Evolutionary conservation across 2,888 invertebrate genomes (phyloP).

Genomic region (Aspidapion aeneum): DNA sequence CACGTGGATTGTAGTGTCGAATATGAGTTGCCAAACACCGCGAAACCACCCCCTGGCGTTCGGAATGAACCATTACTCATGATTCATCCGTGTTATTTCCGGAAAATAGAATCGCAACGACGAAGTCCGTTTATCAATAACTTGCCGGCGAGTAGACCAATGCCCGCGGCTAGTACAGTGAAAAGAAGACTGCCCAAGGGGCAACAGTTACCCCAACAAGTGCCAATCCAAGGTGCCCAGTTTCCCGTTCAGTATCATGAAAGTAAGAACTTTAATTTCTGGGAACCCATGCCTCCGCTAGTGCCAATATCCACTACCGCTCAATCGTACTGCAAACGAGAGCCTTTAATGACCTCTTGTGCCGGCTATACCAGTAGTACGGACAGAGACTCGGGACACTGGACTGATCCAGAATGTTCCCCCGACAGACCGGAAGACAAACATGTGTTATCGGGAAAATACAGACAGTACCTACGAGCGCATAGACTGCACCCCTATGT

Average conservation of each 20-base stretch:
- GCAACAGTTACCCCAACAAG: slow-evolving; percentile 42
- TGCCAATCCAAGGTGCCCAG: slow-evolving; percentile 44
- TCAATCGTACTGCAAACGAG: slow-evolving; percentile 40
- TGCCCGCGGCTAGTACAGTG: slow-evolving; percentile 30
- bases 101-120: slow-evolving; percentile 80
- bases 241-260: slow-evolving; percentile 35
- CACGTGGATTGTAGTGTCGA: slow-evolving; percentile 91
- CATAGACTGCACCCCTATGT: slow-evolving; percentile 58
- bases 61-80: slow-evolving; percentile 81
- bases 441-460: slow-evolving; percentile 52
- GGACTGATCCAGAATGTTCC: slow-evolving; percentile 45
- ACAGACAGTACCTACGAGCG: slow-evolving; percentile 55
- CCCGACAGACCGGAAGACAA: slow-evolving; percentile 46
- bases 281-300: slow-evolving; percentile 44
- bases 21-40: slow-evolving; percentile 86
- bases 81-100: slow-evolving; percentile 88
- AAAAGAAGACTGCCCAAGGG: slow-evolving; percentile 32
- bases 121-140: slow-evolving; percentile 83
- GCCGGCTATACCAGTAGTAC: slow-evolving; percentile 40
- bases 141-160: slow-evolving; percentile 54
- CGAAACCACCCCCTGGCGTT: slow-evolving; percentile 81
- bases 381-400: slow-evolving; percentile 43
- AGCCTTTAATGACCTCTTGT: slow-evolving; percentile 45
- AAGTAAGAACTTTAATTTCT: slow-evolving; percentile 35
- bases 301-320: slow-evolving; percentile 42